Evolutionary conservation across 2,888 invertebrate genomes (phyloP).

Genomic region (Stenolophus ochropezus): DNA sequence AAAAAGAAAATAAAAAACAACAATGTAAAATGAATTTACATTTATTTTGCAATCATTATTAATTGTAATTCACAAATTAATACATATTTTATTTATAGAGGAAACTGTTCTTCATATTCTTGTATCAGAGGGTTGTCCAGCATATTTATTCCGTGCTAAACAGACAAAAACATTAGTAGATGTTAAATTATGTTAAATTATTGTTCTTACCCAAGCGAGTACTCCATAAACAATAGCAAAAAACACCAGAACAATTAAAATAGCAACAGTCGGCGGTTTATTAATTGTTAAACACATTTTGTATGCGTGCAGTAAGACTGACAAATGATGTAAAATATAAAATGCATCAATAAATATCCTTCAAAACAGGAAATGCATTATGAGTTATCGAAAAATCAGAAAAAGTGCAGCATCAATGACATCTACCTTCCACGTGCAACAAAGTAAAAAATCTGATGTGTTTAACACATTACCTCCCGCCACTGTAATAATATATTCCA

Average conservation of each 20-base stretch:
- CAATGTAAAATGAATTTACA: not conserved
- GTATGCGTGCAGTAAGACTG: not conserved
- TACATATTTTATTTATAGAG: not conserved
- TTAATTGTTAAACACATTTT: constrained; percentile 55
- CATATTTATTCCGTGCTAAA: constrained; percentile 53
- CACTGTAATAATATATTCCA: too few species aligned
- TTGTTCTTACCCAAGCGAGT: constrained; percentile 46
- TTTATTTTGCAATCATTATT: not conserved
- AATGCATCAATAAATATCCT: constrained; percentile 46
- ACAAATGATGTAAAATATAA: constrained; percentile 19
- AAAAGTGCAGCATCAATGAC: constrained; percentile 1
- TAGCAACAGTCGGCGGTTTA: constrained; percentile 44
- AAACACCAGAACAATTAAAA: constrained; percentile 22
- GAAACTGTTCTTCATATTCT: constrained; percentile 19
- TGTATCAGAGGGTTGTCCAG: constrained; percentile 22
- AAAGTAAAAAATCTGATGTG: too few species aligned
- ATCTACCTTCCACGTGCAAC: constrained; percentile 13
- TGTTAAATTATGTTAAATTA: not conserved
- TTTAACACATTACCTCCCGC: too few species aligned
- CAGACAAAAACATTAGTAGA: not conserved
- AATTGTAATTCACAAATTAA: not conserved
- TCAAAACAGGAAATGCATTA: constrained; percentile 43
- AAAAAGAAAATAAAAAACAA: too few species aligned
- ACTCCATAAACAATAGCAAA: constrained; percentile 47
- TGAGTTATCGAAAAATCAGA: constrained; percentile 42